Evolutionary conservation across 2,888 invertebrate genomes (phyloP), one percentile per base, ranked within the genome.

Genomic region (Drosophila formosana): DNA sequence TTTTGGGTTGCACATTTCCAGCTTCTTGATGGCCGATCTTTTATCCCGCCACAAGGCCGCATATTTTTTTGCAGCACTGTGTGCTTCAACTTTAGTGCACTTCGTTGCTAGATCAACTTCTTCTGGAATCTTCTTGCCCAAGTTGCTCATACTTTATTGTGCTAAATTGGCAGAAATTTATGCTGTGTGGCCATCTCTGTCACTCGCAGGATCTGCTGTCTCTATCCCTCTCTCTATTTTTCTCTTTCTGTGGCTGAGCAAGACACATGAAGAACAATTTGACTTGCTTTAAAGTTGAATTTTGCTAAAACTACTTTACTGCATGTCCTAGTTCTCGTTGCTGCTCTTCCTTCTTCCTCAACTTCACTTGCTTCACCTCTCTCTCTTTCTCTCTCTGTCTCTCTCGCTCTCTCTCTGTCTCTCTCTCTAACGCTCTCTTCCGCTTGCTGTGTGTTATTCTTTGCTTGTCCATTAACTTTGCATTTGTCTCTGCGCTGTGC

Each of bases 401-500:
- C 23, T 3, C 32, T 51, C 23, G 1, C 32, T 51, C 28, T 3
- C 13, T 7, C n/a, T 23, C 32, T 37, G 7, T 34, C 18, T 55
- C 13, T 32, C 1, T 23, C 41, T 6, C 23, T 7, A 13, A 28
- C 9, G 26, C 13, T 8, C 23, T 41, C 8, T 43, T 7, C 28
- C 8, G 7, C 26, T 5, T 11, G 45, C 2, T 47, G 11, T 13
- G 18, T 65, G 39, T 25, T 30, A 25, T 32, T 47, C 49, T 60
- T 58, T 30, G 68, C 51, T 34, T 74, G 61, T 34, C 75, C 70
- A 75, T 75, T 75, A 75, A 78, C 78, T 75, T 78, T 62, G 75
- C 75, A 69, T 65, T 75, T 69, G 78, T 74, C 69, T 66, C 49
- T 58, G 52, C 56, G 49, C 46, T 30, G 68, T 51, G 61, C 50